These are phyloP conservation scores for Astur gentilis DNA, from an alignment of 2,113 vertebrate genomes.

Conservation along the genomic window DNA sequence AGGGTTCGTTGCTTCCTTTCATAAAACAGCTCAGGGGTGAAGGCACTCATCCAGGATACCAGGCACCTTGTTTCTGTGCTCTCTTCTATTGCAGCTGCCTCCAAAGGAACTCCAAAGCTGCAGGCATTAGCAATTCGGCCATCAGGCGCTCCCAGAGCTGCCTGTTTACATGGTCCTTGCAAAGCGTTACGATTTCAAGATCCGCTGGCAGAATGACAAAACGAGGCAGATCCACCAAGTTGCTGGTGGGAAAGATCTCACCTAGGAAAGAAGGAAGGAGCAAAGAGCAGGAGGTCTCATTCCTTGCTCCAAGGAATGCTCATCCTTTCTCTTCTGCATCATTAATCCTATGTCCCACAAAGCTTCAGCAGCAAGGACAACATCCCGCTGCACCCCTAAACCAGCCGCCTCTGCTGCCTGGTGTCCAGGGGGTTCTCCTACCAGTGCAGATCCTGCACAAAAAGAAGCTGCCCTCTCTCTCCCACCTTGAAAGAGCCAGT, in stretches of 20 bases:
- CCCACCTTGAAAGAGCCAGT: background rate
- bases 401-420: background rate
- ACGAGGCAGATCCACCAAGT: background rate
- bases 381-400: background rate
- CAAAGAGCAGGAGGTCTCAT: background rate
- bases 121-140: background rate
- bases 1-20: background rate
- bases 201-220: background rate
- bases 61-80: background rate
- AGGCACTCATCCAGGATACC: background rate
- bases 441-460: background rate
- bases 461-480: background rate
- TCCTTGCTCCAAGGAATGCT: background rate
- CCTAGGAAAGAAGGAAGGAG: background rate
- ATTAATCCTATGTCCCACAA: background rate
- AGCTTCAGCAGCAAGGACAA: background rate
- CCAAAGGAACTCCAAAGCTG: background rate
- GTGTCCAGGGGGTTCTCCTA: background rate
- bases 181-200: background rate
- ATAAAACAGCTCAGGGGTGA: background rate
- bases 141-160: background rate
- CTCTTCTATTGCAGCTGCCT: background rate
- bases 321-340: background rate
- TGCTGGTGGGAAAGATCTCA: background rate
- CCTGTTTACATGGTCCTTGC: background rate